phyloP scores from a whole-genome alignment of 2,888 invertebrate species.

The Conomelus anceps region DNA sequence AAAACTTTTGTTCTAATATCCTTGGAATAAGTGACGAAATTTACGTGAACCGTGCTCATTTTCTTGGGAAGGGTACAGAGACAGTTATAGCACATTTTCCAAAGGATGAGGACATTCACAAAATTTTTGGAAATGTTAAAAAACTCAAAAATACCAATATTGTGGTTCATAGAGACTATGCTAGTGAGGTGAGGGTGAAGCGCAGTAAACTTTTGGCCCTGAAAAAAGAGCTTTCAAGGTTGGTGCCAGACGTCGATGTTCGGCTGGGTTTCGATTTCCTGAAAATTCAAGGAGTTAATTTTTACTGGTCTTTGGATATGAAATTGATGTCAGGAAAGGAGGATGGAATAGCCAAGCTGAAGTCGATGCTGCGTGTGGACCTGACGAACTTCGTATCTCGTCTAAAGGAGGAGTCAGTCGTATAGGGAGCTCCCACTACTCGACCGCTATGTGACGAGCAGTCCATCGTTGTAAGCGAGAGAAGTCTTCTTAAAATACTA shows the following conservation, averaged over 20 bases:
- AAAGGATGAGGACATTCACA: neutral
- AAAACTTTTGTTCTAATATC: neutral
- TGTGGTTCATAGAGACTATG: neutral
- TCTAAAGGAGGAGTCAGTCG: neutral
- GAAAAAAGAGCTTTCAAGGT: neutral
- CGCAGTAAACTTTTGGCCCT: neutral
- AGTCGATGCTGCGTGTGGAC: neutral
- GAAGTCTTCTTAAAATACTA: neutral
- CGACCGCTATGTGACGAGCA: neutral
- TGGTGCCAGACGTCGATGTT: neutral
- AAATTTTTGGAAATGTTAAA: neutral
- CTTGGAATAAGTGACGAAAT: neutral
- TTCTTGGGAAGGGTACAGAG: neutral
- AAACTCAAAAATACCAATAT: neutral
- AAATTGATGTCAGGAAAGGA: neutral
- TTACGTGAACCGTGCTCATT: slow-evolving; percentile 7
- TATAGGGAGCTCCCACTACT: neutral
- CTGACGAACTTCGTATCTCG: neutral
- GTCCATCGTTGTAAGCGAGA: neutral
- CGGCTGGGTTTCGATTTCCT: neutral
- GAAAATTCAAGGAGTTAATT: neutral
- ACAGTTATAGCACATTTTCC: neutral
- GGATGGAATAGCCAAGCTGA: neutral
- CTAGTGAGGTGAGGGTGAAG: neutral
- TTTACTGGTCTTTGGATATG: neutral